Evolutionary conservation across 2,113 vertebrate genomes (phyloP), one percentile per base, ranked within the genome.

Genomic region (Progne subis): DNA sequence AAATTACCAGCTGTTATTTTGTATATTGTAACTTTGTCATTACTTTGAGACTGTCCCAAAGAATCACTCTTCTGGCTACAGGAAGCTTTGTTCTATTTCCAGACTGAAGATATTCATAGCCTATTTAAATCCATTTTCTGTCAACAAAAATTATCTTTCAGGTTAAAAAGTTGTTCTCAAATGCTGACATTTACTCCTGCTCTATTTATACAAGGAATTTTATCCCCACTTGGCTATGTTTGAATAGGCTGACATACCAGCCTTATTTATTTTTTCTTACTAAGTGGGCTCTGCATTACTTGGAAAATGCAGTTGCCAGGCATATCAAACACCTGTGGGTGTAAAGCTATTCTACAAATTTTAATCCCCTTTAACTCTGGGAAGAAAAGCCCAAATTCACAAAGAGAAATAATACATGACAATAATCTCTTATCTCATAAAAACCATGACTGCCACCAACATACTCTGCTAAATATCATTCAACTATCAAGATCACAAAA

Each of bases 151-250:
- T 28, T 59, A 94, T 53, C 55, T 86, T 92, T 74, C 85, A 74
- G 31, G 37, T 69, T 91, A 87, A 91, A 91, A 91, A 64, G 21
- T 39, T 91, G 29, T 49, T 74, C 60, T 78, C 50, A 61, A 20
- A 61, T 70, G 47, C 34, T 77, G 85, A 93, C 65, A 84, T 89
- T 87, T 91, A 84, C 53, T 94, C 55, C 68, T 92, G 68, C 52
- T 82, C 79, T 95, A 92, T 94, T 94, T 92, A 92, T 86, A 94
- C 6, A 74, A 37, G 74, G 69, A 95, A 89, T 81, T 77, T 86
- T 87, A 89, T 57, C 46, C 50, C 63, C 64, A 70, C 69, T 69
- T 81, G 46, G 80, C 19, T 56, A 68, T 74, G n/a, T 72, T 70
- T 89, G 69, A 84, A 68, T 56, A 72, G 50, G 34, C 49, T 60